Evolutionary conservation across 2,888 invertebrate species (phyloP), one percentile per base, ranked within the genome.

Genomic region (Clostera curtula): DNA sequence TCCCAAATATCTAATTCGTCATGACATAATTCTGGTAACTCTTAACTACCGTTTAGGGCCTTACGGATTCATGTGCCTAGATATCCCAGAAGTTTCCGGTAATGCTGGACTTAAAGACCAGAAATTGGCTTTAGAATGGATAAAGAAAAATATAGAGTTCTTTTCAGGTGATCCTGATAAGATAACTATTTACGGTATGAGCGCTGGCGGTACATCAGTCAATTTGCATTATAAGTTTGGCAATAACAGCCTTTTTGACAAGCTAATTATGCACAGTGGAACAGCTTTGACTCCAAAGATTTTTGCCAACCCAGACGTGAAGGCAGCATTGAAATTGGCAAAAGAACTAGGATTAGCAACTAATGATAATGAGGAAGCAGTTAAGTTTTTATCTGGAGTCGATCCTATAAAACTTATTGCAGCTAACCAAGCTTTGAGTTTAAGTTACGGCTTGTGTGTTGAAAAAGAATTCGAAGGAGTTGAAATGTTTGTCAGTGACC

Each of bases 21-120:
- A 53, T 22, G 36, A 48, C 6, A 36, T 54, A 6, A 33, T 54
- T 11, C 11, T 56, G 10, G 44, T 56, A 3, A 49, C 44, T 4
- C 10, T 56, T 3, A 56, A 49, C 23, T 49, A 56, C 16, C 35
- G 54, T 3, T 10, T 46, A 1, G 52, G 49, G 8, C 32, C 47
- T 2, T 54, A 49, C 18, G 52, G 54, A 2, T 54, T 54, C 11
- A 47, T 56, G 49, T 50, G 52, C 12, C 31, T 53, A 0, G 43
- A 47, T 17, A 40, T 31, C 9, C 34, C 43, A 3, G 34, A 40
- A 13, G 34, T 49, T 3, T 36, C 49, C 3, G 56, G 54, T 2
- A 56, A 56, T 24, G 44, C 48, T 18, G 56, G 56, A 0, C 30
- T 56, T 1, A 52, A 43, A 36, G 56, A 56, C 27, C 54, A 54